These are phyloP conservation scores for Montipora sp. DNA, from an alignment of 64 coral and sea anemone genomes.

Conservation along the genomic window DNA sequence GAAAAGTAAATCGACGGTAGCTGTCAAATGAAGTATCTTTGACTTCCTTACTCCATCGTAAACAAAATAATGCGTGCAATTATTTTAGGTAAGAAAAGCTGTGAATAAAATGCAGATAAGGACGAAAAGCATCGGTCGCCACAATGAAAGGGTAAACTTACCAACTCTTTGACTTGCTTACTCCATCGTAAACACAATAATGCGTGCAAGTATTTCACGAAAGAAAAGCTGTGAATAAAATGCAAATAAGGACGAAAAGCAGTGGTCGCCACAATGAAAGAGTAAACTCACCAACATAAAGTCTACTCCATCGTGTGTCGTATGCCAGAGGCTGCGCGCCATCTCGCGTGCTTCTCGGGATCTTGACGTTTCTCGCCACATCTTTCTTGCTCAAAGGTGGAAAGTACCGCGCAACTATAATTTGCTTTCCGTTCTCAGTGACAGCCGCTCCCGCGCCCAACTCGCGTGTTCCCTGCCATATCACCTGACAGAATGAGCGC, in stretches of 20 bases:
- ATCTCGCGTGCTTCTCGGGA: constrained; percentile 7
- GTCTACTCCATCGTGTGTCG: constrained; percentile 34
- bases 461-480: constrained; percentile 89
- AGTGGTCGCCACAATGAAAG: neutral
- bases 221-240: constrained; percentile 9
- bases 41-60: neutral
- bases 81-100: constrained; percentile 6
- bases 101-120: constrained; percentile 41
- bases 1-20: neutral
- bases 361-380: constrained; percentile 69
- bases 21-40: neutral
- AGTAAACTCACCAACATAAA: constrained; percentile 48
- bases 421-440: constrained; percentile 83
- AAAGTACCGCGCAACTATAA: constrained; percentile 87
- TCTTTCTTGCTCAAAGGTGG: constrained; percentile 72
- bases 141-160: neutral
- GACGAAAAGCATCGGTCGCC: constrained; percentile 7
- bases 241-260: constrained; percentile 25
- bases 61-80: neutral
- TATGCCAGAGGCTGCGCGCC: constrained; percentile 11
- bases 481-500: constrained; percentile 91
- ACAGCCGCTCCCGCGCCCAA: constrained; percentile 82
- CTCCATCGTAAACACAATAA: neutral
- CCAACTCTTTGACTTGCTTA: neutral
- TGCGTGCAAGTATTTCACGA: neutral